Base-by-base conservation (phyloP, 2,113 vertebrate genomes). In the Colistium nudipinnis region DNA sequence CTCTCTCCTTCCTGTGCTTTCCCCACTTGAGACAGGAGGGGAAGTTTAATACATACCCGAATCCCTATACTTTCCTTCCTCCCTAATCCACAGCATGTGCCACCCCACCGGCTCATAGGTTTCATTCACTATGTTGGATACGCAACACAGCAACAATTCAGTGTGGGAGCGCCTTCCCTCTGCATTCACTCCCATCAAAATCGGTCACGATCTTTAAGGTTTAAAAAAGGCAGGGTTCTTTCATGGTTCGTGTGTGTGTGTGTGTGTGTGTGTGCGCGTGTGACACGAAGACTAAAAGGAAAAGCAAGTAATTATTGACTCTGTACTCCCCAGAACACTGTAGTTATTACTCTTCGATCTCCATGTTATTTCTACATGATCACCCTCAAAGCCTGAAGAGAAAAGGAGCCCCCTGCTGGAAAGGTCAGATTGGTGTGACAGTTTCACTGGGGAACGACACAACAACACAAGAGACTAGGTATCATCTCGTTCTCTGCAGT, bases 1-100 rank as follows among this genome's bases (percentile, higher is more conserved):
- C 64, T 25, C 45, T 84, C 93, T 94, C 93, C 94, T 95, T 95
- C 96, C 95, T 89, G 88, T 83, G 92, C 89, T 92, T 90, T 92
- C 92, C 95, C 94, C 86, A 80, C 71, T 55, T 78, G 87, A 88
- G 90, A 89, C 77, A 72, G 28, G 62, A 84, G 74, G 83, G 88
- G 89, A 90, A 87, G 85, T 88, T 87, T 80, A 87, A 86, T 74
- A 86, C 74, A 87, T 77, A 84, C 76, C 76, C 74, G 49, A 10
- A 87, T 79, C 81, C 70, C 74, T 24, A 70, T 64, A 73, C 72
- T 82, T 78, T 81, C 78, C 79, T 86, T 83, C 78, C 81, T 76
- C 78, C 61, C 49, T 91, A 93, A 91, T 90, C 80, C 86, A 88
- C 79, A 91, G 89, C 88, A 91, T 90, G 83, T 91, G 84, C 76